These are phyloP conservation scores for Pomatostomus ruficeps DNA, from an alignment of 2,113 vertebrate genomes.

Conservation along the genomic window DNA sequence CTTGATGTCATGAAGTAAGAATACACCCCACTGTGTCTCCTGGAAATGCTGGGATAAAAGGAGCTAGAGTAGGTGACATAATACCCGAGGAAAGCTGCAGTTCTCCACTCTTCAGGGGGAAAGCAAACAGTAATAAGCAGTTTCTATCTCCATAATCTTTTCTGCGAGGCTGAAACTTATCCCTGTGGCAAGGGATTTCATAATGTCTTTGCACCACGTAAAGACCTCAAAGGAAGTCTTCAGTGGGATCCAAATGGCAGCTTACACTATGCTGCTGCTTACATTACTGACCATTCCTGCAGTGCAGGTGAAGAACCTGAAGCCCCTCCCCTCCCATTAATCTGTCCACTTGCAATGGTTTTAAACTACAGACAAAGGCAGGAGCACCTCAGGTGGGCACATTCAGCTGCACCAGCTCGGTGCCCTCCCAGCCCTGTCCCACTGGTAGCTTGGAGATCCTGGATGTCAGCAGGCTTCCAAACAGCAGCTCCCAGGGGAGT, in stretches of 20 bases:
- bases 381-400: background rate
- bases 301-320: rapidly evolving
- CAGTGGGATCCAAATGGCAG: background rate
- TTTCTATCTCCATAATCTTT: background rate
- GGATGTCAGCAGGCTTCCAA: background rate
- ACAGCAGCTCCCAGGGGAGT: rapidly evolving
- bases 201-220: background rate
- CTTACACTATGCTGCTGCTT: background rate
- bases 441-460: background rate
- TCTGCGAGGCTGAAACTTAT: background rate
- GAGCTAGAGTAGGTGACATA: background rate
- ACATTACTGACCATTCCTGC: background rate
- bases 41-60: background rate
- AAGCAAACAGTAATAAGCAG: background rate
- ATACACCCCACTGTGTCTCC: background rate
- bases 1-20: background rate
- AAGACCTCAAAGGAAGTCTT: background rate
- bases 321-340: background rate
- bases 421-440: background rate
- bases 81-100: background rate
- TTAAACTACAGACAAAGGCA: background rate
- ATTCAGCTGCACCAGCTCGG: rapidly evolving
- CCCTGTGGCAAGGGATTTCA: background rate
- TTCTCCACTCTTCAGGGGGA: background rate
- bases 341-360: background rate